Evolutionary conservation across 2,797 vertebrate species (phyloP), one percentile per base, ranked within the genome.

Genomic region (Otus scops): DNA sequence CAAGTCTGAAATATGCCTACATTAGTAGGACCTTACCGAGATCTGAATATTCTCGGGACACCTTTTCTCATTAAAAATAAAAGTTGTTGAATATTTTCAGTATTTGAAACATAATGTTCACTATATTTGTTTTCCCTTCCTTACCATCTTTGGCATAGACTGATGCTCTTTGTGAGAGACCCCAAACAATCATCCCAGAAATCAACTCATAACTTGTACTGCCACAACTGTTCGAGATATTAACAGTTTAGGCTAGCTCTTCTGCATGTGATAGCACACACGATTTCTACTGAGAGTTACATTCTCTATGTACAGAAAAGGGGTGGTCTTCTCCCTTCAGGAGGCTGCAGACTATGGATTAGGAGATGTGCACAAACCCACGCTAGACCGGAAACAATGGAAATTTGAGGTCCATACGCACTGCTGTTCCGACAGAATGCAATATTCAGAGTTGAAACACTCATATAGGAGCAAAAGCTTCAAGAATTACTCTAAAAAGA

Each of bases 241-340:
- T 13, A 28, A 27, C 7, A 56, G 23, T 34, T 13, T 4, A 56
- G 74, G 64, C 7, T 68, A 32, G 2, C 4, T 45, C 48, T 59
- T 76, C 38, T 45, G 10, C 28, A 5, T 6, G 27, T 8, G 19
- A 16, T 5, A 85, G 34, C 41, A 32, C 24, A 11, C 19, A 36
- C 0, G 0, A 56, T 12, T 79, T 32, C 67, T 8, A 4, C 4
- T 28, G 17, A 43, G 74, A 24, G 30, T 26, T 10, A 18, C 21
- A n/a, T 80, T 10, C 12, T 22, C 12, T 22, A 1, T 22, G 23
- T 19, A 22, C 15, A 47, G 54, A 21, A 68, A 71, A 54, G 34
- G 26, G 10, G 9, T 13, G 45, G 5, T 13, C 10, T 8, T 56
- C 4, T 18, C 22, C 36, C 64, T 11, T 21, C 45, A n/a, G 13